Evolutionary conservation across 2,797 vertebrate genomes (phyloP), one percentile per base, ranked within the genome.

Genomic region (Scleropages formosus): DNA sequence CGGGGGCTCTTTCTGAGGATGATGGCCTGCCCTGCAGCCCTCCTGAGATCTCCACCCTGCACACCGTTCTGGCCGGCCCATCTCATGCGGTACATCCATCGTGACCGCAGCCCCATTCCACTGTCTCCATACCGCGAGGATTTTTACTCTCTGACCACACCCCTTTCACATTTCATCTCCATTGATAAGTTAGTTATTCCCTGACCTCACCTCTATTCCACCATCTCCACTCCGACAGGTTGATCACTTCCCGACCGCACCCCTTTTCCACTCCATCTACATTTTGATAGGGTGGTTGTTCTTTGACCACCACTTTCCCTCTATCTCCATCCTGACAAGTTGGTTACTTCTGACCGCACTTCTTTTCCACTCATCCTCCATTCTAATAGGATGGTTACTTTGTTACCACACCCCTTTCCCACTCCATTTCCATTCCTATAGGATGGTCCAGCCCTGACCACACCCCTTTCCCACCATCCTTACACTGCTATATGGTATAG

Each of bases 1-100:
- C 79, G 0, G 94, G 91, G 20, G 77, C 90, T 74, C 77, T 91
- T 81, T 94, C 92, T 15, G 89, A 93, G 81, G 93, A 94, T 7
- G 93, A 93, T 27, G 92, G 93, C 4, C 88, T 93, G 49, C 92
- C 90, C 75, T 91, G 89, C 78, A 94, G 89, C 73, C 93, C 93
- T 2, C 91, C 87, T 8, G 92, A 95, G 76, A 93, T 86, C 72
- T 91, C 88, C 9, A 85, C 81, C 0, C 85, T 80, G 75, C 86
- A 87, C 75, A 78, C 87, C 0, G 78, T 13, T 31, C 46, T 78
- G 44, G 27, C 18, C 13, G 51, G 1, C 13, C 11, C 44, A 16
- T 73, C 16, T 18, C 60, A 16, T n/a, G 51, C 15, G 47, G 60
- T 11, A 31, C 20, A 44, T 46, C n/a, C 65, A 9, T 31, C 18